Evolutionary conservation across 2,113 vertebrate genomes (phyloP).

Genomic region (Catagonus wagneri): DNA sequence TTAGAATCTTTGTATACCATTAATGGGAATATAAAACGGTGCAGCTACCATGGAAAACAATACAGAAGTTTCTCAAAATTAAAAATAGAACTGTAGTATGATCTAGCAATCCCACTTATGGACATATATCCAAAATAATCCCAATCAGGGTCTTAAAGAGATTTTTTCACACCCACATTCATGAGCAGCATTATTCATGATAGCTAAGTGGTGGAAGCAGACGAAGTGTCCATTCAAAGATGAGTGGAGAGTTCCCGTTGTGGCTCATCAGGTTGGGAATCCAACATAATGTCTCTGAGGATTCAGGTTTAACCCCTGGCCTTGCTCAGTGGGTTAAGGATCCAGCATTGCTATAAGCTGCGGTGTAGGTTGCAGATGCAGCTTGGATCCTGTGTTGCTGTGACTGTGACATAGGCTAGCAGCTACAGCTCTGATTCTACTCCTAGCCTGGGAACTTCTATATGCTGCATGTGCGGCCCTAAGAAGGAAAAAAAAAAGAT

Average conservation of each 20-base stretch:
- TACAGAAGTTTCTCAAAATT: background rate
- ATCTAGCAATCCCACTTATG: background rate
- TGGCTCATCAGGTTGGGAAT: too few relatives aligned
- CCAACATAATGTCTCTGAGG: too few relatives aligned
- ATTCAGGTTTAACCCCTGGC: too few relatives aligned
- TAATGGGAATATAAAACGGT: background rate
- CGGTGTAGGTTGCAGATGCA: too few relatives aligned
- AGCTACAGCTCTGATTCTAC: too few relatives aligned
- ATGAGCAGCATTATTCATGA: background rate
- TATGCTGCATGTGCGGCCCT: too few relatives aligned
- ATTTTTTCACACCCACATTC: background rate
- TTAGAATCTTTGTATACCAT: background rate
- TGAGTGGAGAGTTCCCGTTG: background rate
- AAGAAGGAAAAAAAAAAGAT: too few relatives aligned
- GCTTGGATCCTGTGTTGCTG: too few relatives aligned
- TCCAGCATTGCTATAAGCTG: too few relatives aligned
- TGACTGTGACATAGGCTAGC: too few relatives aligned
- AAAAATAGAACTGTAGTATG: background rate
- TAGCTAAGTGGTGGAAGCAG: background rate
- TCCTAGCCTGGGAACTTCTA: too few relatives aligned
- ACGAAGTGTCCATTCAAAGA: background rate
- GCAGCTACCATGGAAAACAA: background rate
- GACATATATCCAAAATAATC: background rate
- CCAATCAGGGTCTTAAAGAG: slow-evolving; percentile 1
- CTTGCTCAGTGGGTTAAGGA: too few relatives aligned